These are phyloP conservation scores for Ardeotis arabs DNA, from an alignment of 2,113 vertebrate species.

Conservation along the genomic window DNA sequence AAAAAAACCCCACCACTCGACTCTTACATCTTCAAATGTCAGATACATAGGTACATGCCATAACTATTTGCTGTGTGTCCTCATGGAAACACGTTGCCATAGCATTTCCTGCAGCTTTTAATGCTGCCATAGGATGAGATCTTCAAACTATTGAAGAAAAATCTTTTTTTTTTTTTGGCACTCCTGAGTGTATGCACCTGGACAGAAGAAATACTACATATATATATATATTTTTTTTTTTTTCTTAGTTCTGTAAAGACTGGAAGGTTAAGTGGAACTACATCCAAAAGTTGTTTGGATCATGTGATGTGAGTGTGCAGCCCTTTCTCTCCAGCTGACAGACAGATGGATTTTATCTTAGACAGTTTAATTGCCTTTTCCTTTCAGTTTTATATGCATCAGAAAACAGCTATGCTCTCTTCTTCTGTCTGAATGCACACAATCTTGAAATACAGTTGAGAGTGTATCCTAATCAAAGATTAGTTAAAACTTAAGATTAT, in stretches of 20 bases:
- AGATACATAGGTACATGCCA: conserved; percentile 35
- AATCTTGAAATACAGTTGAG: not conserved
- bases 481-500: conserved; percentile 37
- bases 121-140: conserved; percentile 22
- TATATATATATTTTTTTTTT: not conserved
- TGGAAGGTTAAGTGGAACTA: not conserved
- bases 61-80: conserved; percentile 20
- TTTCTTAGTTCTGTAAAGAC: not conserved
- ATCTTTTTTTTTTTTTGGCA: not conserved
- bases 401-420: not conserved
- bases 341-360: conserved; percentile 30
- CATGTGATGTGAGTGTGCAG: not conserved
- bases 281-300: not conserved
- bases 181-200: not conserved
- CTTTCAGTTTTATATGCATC: conserved; percentile 5
- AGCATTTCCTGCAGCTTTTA: conserved; percentile 60
- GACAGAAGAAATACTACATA: not conserved
- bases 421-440: not conserved
- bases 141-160: conserved; percentile 15
- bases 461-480: not conserved
- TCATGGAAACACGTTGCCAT: conserved; percentile 71
- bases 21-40: not conserved
- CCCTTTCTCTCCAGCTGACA: conserved; percentile 19
- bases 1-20: not conserved
- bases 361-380: conserved; percentile 36